A percentile compares a stretch with the other conserved stretches of the same genome.
Evolutionary conservation across 2,888 invertebrate genomes (phyloP).

Genomic region (Drosophila histrio): DNA sequence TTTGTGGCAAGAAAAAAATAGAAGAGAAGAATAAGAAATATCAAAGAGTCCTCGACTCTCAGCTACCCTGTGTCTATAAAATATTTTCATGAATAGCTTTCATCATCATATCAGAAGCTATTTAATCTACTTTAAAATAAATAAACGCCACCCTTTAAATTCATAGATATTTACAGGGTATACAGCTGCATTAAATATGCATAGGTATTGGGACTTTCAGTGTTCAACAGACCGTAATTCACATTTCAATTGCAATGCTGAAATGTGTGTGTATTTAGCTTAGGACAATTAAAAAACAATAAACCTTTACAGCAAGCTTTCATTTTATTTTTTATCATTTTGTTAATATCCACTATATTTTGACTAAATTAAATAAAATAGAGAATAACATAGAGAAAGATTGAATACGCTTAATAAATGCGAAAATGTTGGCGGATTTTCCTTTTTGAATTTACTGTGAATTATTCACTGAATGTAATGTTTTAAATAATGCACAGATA

Average conservation of each 20-base stretch:
- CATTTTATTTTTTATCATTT: not conserved
- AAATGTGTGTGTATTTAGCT: constrained; percentile 1
- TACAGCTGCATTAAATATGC: not conserved
- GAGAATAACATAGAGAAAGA: no score
- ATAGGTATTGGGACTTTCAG: not conserved
- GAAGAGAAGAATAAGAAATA: not conserved
- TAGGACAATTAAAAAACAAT: not conserved
- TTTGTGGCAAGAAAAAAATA: not conserved
- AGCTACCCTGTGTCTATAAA: not conserved
- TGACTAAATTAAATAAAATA: not conserved
- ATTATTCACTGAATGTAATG: no score
- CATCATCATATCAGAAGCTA: not conserved
- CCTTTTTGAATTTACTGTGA: no score
- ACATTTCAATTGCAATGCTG: not conserved
- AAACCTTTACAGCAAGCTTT: not conserved
- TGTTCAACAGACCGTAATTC: constrained; percentile 4
- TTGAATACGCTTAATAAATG: no score
- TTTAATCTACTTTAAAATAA: not conserved
- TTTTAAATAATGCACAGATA: no score
- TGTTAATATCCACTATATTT: not conserved
- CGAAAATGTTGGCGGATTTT: no score
- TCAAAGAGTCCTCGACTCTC: not conserved
- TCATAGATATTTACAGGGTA: not conserved
- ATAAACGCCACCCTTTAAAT: not conserved
- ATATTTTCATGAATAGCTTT: not conserved